These are phyloP conservation scores for Zophobas atratus DNA, from an alignment of 1,140 invertebrate genomes.

Conservation along the genomic window DNA sequence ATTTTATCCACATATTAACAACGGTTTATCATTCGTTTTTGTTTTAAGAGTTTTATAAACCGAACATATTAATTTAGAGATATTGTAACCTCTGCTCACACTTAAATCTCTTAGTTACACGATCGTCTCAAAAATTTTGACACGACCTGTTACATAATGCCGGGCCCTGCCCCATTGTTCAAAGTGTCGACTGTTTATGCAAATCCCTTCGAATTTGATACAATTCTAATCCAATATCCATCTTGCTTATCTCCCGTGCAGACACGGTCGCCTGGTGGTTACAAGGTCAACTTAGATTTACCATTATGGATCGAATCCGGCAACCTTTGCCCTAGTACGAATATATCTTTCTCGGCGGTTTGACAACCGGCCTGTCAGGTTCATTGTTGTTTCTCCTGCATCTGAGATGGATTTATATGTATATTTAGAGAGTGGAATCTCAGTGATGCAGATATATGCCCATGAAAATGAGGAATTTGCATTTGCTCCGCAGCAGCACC, in stretches of 20 bases:
- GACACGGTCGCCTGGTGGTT: slow-evolving; percentile 31
- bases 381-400: slow-evolving; percentile 40
- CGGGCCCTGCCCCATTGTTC: background rate
- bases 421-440: slow-evolving; percentile 13
- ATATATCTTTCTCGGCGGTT: slow-evolving; percentile 29
- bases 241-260: slow-evolving; percentile 30
- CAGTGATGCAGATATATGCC: slow-evolving; percentile 30
- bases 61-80: too few species aligned
- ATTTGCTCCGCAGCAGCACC: background rate
- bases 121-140: background rate
- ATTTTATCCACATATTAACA: too few species aligned
- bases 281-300: slow-evolving; percentile 37
- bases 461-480: slow-evolving; percentile 11
- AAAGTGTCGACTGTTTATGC: background rate
- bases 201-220: slow-evolving; percentile 23
- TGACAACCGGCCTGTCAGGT: slow-evolving; percentile 38
- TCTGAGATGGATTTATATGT: slow-evolving; percentile 38
- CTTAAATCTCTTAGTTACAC: background rate
- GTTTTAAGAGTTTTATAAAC: too few species aligned
- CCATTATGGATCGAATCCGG: slow-evolving; percentile 41
- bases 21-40: too few species aligned
- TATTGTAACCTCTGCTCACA: too few species aligned
- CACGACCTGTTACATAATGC: background rate
- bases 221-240: slow-evolving; percentile 34
- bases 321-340: slow-evolving; percentile 31